Evolutionary conservation across 2,797 vertebrate genomes (phyloP).

Genomic region (Etheostoma nigrum): DNA sequence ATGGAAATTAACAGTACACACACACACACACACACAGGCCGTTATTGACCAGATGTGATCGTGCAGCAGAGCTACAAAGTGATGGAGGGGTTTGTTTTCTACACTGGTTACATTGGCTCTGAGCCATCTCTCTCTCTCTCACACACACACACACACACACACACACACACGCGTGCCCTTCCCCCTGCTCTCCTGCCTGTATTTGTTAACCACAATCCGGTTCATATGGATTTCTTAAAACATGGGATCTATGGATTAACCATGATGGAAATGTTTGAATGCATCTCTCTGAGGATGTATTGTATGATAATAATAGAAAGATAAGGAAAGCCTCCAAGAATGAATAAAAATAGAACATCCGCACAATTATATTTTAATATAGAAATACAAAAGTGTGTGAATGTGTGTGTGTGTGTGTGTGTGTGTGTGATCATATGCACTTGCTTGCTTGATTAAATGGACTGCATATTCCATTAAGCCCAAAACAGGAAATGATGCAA

Average conservation of each 20-base stretch:
- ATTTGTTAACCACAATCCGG: constrained; percentile 46
- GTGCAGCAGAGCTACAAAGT: constrained; percentile 29
- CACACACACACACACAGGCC: constrained; percentile 10
- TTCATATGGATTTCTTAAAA: constrained; percentile 63
- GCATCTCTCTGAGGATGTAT: neutral
- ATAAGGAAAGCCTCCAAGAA: neutral
- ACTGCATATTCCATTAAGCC: constrained; percentile 50
- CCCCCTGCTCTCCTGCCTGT: constrained; percentile 13
- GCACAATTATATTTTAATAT: neutral
- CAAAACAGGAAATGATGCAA: constrained; percentile 69
- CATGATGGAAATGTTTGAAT: constrained; percentile 23
- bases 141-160: neutral
- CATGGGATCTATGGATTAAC: constrained; percentile 50
- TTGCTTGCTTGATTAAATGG: constrained; percentile 61
- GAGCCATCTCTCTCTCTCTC: constrained; percentile 28
- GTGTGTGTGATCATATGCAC: constrained; percentile 8
- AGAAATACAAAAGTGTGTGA: neutral
- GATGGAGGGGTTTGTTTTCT: constrained; percentile 56
- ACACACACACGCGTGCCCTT: neutral
- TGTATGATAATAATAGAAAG: neutral
- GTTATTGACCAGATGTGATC: constrained; percentile 49
- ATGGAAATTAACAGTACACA: neutral
- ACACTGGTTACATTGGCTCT: constrained; percentile 51
- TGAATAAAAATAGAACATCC: constrained; percentile 2
- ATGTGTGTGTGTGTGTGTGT: constrained; percentile 4